Conservation (phyloP, 2,888 invertebrate species). For the Tillus elongatus region DNA sequence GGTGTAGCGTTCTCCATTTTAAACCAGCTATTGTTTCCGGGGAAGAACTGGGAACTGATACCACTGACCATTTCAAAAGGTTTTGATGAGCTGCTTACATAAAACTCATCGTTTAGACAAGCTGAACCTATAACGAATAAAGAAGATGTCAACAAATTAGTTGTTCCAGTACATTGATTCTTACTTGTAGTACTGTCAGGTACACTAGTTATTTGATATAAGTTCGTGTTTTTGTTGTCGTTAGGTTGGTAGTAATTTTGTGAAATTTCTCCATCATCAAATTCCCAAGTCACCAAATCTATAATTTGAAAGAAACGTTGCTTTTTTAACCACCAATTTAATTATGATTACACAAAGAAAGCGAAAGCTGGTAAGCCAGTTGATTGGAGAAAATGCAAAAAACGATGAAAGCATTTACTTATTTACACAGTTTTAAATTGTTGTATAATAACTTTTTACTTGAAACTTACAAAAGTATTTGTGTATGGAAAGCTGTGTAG, state of each 20-base stretch:
- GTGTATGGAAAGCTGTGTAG: too few species aligned
- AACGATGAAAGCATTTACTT: too few species aligned
- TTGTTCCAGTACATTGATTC: slow-evolving; percentile 14
- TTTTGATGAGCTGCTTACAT: slow-evolving; percentile 61
- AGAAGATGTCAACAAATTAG: slow-evolving; percentile 5
- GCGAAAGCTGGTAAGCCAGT: too few species aligned
- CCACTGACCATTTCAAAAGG: slow-evolving; percentile 57
- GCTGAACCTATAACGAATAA: not conserved
- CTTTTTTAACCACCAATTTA: too few species aligned
- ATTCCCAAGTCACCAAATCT: slow-evolving; percentile 44
- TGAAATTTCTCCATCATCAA: slow-evolving; percentile 24
- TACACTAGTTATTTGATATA: slow-evolving; percentile 30
- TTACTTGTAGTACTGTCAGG: slow-evolving; percentile 29
- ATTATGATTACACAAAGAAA: too few species aligned
- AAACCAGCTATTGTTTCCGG: slow-evolving; percentile 45
- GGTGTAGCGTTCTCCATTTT: slow-evolving; percentile 47
- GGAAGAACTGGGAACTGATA: slow-evolving; percentile 62
- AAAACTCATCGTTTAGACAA: slow-evolving; percentile 53
- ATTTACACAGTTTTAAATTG: too few species aligned
- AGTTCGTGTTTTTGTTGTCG: slow-evolving; percentile 24
- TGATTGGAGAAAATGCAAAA: too few species aligned
- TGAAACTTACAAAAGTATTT: too few species aligned
- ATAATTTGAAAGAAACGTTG: slow-evolving; percentile 21
- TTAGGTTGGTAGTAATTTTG: slow-evolving; percentile 4
- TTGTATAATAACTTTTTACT: too few species aligned